Evolutionary conservation across 1,140 invertebrate genomes (phyloP).

Genomic region (Trichonephila clavata): DNA sequence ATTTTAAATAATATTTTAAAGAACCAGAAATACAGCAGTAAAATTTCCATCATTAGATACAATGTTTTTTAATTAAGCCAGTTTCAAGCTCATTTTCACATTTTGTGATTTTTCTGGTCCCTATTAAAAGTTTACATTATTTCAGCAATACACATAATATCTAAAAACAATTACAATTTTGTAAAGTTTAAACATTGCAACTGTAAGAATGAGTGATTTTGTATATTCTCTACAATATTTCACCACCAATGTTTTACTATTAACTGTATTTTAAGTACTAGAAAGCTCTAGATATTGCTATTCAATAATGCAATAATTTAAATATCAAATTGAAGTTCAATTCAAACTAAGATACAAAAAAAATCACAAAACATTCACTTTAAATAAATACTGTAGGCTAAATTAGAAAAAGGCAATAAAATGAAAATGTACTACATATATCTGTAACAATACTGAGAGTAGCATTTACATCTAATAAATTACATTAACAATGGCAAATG

Average conservation of each 20-base stretch:
- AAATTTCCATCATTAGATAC: not conserved
- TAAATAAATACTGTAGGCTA: not conserved
- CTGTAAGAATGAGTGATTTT: too few species aligned
- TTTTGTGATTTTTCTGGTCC: slow-evolving; percentile 4
- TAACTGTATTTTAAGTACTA: too few species aligned
- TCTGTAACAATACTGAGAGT: not conserved
- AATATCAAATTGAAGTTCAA: not conserved
- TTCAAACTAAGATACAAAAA: not conserved
- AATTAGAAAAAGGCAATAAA: not conserved
- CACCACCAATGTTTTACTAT: too few species aligned
- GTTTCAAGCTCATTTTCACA: slow-evolving; percentile 39
- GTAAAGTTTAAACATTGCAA: too few species aligned
- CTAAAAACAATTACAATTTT: too few species aligned
- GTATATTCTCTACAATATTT: too few species aligned
- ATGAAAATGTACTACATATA: not conserved
- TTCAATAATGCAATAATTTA: not conserved
- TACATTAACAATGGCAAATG: not conserved
- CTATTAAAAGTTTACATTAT: not conserved
- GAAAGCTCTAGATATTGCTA: too few species aligned
- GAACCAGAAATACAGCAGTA: not conserved
- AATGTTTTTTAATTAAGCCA: not conserved
- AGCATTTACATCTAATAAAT: not conserved
- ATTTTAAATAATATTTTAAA: not conserved
- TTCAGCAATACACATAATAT: too few species aligned
- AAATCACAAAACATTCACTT: not conserved